Evolutionary conservation across 2,888 invertebrate genomes (phyloP).

Genomic region (Metopia argyrocephala): DNA sequence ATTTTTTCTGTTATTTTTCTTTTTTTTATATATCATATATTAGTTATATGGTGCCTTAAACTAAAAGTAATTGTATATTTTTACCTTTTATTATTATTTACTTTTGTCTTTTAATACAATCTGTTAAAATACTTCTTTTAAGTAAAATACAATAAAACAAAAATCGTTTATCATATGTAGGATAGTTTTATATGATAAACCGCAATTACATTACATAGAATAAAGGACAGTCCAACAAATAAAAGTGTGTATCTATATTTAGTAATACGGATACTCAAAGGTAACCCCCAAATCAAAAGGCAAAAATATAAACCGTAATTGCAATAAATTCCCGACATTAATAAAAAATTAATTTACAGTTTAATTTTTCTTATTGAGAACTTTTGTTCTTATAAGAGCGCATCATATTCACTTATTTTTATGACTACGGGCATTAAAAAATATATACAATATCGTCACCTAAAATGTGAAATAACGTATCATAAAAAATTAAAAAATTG

Average conservation of each 20-base stretch:
- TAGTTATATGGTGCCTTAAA: constrained; percentile 42
- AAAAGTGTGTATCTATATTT: not conserved
- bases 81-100: constrained; percentile 32
- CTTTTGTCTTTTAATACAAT: constrained; percentile 61
- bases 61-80: constrained; percentile 38
- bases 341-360: no score
- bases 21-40: constrained; percentile 15
- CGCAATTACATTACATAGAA: not conserved
- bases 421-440: no score
- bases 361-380: no score
- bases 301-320: no score
- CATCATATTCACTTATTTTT: no score
- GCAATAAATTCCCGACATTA: no score
- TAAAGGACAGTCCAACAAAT: not conserved
- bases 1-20: constrained; percentile 42
- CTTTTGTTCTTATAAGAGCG: no score
- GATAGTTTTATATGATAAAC: not conserved
- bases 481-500: no score
- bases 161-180: not conserved
- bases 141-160: not conserved
- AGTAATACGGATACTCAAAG: no score
- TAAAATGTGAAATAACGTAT: no score
- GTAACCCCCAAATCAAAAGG: no score
- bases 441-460: no score
- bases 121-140: not conserved